Percentiles rank a stretch among this genome's conserved stretches.
phyloP scores from a whole-genome alignment of 2,113 vertebrate genomes.

The Triplophysa siluroides region DNA sequence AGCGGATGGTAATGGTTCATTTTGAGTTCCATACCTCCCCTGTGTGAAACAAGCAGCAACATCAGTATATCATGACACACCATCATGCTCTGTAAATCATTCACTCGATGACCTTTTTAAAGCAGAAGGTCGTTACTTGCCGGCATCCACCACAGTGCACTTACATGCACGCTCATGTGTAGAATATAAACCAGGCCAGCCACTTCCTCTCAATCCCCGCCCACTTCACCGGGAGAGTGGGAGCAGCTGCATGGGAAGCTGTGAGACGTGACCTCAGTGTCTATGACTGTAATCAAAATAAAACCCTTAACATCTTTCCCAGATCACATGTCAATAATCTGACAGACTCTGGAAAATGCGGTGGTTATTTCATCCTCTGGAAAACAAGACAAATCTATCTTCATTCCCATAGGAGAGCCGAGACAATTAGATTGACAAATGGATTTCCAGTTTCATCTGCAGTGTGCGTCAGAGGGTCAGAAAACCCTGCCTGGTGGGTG shows the following conservation, averaged over 20 bases:
- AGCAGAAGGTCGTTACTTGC: not conserved
- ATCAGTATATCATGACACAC: not conserved
- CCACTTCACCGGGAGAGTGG: not conserved
- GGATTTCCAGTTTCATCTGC: too few relatives aligned
- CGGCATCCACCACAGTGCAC: not conserved
- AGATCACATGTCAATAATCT: too few relatives aligned
- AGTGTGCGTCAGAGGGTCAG: too few relatives aligned
- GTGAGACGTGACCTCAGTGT: not conserved
- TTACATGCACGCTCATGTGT: slow-evolving; percentile 23
- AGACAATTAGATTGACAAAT: too few relatives aligned
- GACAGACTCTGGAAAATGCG: too few relatives aligned
- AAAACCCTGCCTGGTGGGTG: too few relatives aligned
- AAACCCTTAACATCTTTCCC: not conserved
- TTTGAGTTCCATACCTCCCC: not conserved
- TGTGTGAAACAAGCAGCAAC: not conserved
- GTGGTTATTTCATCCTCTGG: too few relatives aligned
- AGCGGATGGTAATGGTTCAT: not conserved
- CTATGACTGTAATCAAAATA: not conserved
- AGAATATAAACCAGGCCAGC: slow-evolving; percentile 14
- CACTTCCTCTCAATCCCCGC: not conserved
- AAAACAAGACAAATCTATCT: too few relatives aligned
- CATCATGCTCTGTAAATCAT: not conserved
- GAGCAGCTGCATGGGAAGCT: not conserved
- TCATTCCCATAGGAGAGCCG: too few relatives aligned
- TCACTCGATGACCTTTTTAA: not conserved